Conservation (phyloP, 2,888 invertebrate species). For the Rhingia rostrata region DNA sequence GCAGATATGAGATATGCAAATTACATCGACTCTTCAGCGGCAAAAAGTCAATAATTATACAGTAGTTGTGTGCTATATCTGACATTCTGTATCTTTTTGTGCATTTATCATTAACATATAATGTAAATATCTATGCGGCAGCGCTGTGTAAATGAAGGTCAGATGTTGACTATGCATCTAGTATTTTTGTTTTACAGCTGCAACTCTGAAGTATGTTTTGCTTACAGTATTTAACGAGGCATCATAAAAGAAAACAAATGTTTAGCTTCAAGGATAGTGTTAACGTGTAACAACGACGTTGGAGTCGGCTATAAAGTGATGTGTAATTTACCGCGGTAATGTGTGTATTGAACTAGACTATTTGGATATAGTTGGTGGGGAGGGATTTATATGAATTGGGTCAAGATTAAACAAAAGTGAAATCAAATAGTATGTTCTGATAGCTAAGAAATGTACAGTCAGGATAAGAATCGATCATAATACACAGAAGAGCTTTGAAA, state of each 20-base stretch:
- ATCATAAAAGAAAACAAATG: constrained; percentile 26
- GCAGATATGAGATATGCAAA: constrained; percentile 18
- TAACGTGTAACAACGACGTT: constrained; percentile 38
- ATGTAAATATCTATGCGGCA: constrained; percentile 15
- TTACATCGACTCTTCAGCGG: background rate
- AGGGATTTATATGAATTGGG: constrained; percentile 1
- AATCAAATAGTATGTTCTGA: too few species aligned
- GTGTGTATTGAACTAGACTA: constrained; percentile 49
- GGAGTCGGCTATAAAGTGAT: constrained; percentile 11
- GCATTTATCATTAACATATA: background rate
- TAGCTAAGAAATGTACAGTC: too few species aligned
- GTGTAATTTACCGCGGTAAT: background rate
- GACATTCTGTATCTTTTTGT: constrained; percentile 19
- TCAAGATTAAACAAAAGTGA: background rate
- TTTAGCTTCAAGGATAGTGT: constrained; percentile 46
- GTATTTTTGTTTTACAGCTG: background rate
- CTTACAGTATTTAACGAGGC: constrained; percentile 34
- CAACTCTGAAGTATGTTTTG: background rate
- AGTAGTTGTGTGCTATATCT: constrained; percentile 33
- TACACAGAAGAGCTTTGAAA: too few species aligned
- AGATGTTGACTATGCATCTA: constrained; percentile 11
- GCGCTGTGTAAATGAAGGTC: constrained; percentile 39
- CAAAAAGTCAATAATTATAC: constrained; percentile 35
- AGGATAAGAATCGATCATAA: background rate
- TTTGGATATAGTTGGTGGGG: background rate